phyloP scores from a whole-genome alignment of 2,888 invertebrate species.

The Bruchidius siliquastri region DNA sequence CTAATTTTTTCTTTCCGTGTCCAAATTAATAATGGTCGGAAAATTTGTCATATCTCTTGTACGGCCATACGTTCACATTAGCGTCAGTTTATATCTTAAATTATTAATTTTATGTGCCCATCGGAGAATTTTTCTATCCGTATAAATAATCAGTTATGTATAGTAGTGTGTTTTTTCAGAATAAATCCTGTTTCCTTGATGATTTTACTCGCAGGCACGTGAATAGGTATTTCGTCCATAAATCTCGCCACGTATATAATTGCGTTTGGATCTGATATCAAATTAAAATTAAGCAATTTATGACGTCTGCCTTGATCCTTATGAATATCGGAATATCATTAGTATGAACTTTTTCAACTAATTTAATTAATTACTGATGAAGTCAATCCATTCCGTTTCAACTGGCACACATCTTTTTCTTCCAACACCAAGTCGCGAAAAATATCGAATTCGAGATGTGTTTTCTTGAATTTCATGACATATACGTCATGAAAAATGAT shows the following conservation, averaged over 20 bases:
- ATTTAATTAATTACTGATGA: too few relatives aligned
- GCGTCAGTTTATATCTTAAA: not conserved
- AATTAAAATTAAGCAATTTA: not conserved
- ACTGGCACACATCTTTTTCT: too few relatives aligned
- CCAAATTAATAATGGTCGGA: not conserved
- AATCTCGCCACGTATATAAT: not conserved
- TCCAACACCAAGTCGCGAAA: too few relatives aligned
- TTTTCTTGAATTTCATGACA: too few relatives aligned
- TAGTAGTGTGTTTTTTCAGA: not conserved
- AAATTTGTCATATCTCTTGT: not conserved
- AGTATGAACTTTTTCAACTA: too few relatives aligned
- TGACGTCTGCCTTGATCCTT: too few relatives aligned
- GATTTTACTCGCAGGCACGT: not conserved
- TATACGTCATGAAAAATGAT: too few relatives aligned
- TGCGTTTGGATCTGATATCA: not conserved
- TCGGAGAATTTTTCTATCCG: not conserved
- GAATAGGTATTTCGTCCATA: not conserved
- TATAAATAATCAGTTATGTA: not conserved
- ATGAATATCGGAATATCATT: too few relatives aligned
- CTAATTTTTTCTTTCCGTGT: not conserved
- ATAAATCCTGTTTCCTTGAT: not conserved
- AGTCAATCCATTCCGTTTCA: too few relatives aligned
- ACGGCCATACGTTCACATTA: not conserved
- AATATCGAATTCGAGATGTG: too few relatives aligned
- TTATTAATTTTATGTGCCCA: not conserved